Evolutionary conservation across 2,113 vertebrate genomes (phyloP).

Genomic region (Anguilla japonica): DNA sequence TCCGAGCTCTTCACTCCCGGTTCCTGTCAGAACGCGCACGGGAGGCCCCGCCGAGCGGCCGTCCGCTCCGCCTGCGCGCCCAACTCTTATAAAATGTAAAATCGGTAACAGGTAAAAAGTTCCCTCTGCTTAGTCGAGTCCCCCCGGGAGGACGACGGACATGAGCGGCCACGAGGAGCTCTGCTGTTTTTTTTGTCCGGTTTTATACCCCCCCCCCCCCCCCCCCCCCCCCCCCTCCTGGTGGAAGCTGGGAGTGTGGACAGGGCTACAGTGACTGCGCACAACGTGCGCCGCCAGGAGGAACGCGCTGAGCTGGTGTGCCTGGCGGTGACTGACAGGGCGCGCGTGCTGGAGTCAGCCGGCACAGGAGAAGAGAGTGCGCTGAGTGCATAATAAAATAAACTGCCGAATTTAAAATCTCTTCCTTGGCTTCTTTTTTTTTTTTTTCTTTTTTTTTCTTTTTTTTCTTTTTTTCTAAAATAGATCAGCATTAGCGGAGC

Average conservation of each 20-base stretch:
- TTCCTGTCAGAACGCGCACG: too few species aligned
- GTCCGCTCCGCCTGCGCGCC: too few species aligned
- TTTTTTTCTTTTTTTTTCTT: background rate
- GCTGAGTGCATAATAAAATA: slow-evolving; percentile 18
- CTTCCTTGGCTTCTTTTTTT: background rate
- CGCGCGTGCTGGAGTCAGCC: background rate
- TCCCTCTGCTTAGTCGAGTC: too few species aligned
- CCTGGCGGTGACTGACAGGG: background rate
- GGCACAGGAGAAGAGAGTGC: background rate
- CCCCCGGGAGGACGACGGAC: too few species aligned
- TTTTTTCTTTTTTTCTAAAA: background rate
- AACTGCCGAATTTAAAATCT: slow-evolving; percentile 4
- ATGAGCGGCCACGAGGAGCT: too few species aligned
- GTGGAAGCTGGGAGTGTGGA: background rate
- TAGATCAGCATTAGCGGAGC: slow-evolving; percentile 10
- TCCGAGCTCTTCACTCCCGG: too few species aligned
- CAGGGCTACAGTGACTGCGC: background rate
- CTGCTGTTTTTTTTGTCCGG: too few species aligned
- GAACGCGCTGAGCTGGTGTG: background rate
- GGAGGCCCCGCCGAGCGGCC: too few species aligned
- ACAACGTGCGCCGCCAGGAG: background rate
- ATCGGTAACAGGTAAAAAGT: too few species aligned
- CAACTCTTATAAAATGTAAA: too few species aligned
- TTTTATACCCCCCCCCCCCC: too few species aligned
- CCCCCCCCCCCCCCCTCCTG: too few species aligned